Conservation (phyloP, 2,797 vertebrate species). For the Thaleichthys pacificus region DNA sequence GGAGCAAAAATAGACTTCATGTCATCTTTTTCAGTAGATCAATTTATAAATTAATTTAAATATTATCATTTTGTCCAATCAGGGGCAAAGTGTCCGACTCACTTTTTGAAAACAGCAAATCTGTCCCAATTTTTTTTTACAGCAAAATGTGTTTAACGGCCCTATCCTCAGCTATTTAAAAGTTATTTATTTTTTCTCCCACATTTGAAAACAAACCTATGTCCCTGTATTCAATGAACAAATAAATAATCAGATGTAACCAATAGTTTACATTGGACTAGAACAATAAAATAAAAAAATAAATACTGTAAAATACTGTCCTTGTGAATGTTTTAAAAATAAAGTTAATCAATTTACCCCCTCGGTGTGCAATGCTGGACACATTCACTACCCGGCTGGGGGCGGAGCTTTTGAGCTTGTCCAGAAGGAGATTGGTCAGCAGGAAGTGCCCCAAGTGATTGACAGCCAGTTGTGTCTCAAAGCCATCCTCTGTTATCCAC, state of each 20-base stretch:
- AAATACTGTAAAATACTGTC: neutral
- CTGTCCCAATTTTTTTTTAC: too few species aligned
- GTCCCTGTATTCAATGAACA: too few species aligned
- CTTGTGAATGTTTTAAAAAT: neutral
- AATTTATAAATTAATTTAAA: neutral
- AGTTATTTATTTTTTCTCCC: too few species aligned
- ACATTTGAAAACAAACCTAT: too few species aligned
- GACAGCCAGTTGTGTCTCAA: constrained; percentile 76
- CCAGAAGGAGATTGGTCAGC: constrained; percentile 72
- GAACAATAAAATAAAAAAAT: neutral
- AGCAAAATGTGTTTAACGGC: too few species aligned
- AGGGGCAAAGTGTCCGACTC: too few species aligned
- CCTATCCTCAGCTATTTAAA: too few species aligned
- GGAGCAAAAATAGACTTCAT: constrained; percentile 8
- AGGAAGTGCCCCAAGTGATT: constrained; percentile 80
- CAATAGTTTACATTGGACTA: too few species aligned
- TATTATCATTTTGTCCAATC: too few species aligned
- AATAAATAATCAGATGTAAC: too few species aligned
- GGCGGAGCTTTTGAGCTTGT: constrained; percentile 63
- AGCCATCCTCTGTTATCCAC: constrained; percentile 75
- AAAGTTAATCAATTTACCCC: constrained; percentile 52
- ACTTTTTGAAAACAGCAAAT: too few species aligned
- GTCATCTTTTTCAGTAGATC: neutral
- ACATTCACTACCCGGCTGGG: constrained; percentile 74
- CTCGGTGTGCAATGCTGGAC: constrained; percentile 71